A percentile compares a stretch with the other conserved stretches of the same genome.
Evolutionary conservation across 2,797 vertebrate genomes (phyloP).

Genomic region (Botia almorhae): DNA sequence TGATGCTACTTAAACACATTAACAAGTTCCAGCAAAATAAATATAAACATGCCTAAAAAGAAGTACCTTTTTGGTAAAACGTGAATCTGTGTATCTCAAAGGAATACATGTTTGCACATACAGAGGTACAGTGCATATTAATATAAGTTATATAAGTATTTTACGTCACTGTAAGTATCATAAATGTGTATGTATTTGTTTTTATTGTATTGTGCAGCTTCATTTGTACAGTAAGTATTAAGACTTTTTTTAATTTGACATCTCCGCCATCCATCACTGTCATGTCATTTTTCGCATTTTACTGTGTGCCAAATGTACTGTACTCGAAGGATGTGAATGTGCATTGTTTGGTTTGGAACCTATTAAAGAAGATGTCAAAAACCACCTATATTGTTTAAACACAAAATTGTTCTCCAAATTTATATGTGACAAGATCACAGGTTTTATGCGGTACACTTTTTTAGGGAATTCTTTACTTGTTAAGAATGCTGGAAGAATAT

Average conservation of each 20-base stretch:
- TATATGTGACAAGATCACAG: background rate
- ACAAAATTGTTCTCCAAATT: background rate
- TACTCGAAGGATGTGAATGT: constrained; percentile 97
- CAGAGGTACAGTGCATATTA: constrained; percentile 61
- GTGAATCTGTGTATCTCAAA: constrained; percentile 81
- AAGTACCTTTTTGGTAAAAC: constrained; percentile 82
- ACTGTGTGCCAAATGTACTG: constrained; percentile 97
- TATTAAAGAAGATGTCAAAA: constrained; percentile 91
- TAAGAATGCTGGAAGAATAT: background rate
- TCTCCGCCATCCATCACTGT: constrained; percentile 85
- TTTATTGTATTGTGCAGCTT: constrained; percentile 84
- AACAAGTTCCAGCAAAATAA: constrained; percentile 66
- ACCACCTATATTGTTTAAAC: constrained; percentile 27
- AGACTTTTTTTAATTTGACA: constrained; percentile 70
- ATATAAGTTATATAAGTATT: constrained; percentile 59
- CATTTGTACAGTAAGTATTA: constrained; percentile 82
- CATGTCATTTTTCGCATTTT: constrained; percentile 86
- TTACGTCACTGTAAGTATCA: constrained; percentile 62
- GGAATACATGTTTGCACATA: constrained; percentile 72
- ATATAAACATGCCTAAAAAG: constrained; percentile 69
- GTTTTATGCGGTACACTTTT: background rate
- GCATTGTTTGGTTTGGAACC: constrained; percentile 87
- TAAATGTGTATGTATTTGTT: constrained; percentile 66
- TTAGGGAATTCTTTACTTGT: background rate
- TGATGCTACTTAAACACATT: constrained; percentile 69